A percentile compares a stretch with the other conserved stretches of the same genome.
phyloP scores from a whole-genome alignment of 2,888 invertebrate species.

The Chironomus riparius region DNA sequence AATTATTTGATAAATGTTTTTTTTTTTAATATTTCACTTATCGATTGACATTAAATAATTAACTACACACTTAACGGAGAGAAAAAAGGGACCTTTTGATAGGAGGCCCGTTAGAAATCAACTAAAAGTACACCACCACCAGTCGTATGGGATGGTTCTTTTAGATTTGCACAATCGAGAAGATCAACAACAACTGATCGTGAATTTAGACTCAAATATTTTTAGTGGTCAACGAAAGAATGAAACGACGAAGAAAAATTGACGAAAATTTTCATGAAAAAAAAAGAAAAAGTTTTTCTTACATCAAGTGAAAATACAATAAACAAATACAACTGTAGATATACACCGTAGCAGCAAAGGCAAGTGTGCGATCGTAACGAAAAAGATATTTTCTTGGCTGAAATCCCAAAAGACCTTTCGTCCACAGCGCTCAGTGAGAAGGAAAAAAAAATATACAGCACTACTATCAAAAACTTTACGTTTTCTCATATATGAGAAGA shows the following conservation, averaged over 20 bases:
- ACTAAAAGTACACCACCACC: conserved; percentile 19
- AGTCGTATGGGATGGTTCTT: conserved; percentile 9
- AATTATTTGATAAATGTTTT: background rate
- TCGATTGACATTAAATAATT: conserved; percentile 13
- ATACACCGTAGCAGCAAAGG: background rate
- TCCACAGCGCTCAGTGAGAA: background rate
- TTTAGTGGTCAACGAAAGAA: conserved; percentile 25
- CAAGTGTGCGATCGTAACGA: background rate
- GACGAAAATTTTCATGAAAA: conserved; percentile 26
- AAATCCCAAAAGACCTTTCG: background rate
- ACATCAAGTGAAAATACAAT: conserved; percentile 26
- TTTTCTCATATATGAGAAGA: background rate
- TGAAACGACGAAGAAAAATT: conserved; percentile 22
- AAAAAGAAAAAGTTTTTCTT: background rate
- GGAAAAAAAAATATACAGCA: background rate
- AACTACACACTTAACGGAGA: conserved; percentile 22
- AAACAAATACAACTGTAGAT: conserved; percentile 18
- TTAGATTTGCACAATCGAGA: conserved; percentile 20
- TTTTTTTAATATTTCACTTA: conserved; percentile 4
- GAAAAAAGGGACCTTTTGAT: conserved; percentile 7
- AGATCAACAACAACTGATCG: conserved; percentile 27
- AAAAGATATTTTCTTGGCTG: background rate
- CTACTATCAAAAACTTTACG: background rate
- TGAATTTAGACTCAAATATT: conserved; percentile 21
- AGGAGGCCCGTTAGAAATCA: background rate